Evolutionary conservation across 2,797 vertebrate species (phyloP), one percentile per base, ranked within the genome.

Genomic region (Sebastolobus altivelis): DNA sequence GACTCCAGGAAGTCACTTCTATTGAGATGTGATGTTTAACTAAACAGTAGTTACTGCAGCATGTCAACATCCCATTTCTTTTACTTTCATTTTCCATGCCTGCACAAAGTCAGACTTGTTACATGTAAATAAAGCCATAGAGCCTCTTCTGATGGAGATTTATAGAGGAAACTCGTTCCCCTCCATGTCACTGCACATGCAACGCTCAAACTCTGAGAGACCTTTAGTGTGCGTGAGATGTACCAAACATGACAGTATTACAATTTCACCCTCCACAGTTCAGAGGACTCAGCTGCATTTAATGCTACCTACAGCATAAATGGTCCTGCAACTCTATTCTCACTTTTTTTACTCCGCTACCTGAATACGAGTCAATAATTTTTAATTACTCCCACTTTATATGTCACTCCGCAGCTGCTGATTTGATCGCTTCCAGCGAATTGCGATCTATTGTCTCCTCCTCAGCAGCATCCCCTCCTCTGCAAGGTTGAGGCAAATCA

Each of bases 321-420:
- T 69, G 67, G 18, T 14, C 40, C 13, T 38, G 33, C n/a, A 52
- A 55, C 18, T 29, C 43, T 12, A 37, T 27, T 77, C 58, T 58
- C 63, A 62, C 52, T 55, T 52, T 38, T 38, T 38, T 22, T 46
- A 22, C 49, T 49, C 29, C 55, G 63, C 63, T 74, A 69, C 35
- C 69, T 65, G 58, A 77, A 59, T 65, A n/a, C 43, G 5, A 63
- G 59, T 60, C 54, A 31, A 56, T 61, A 4, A 38, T 40, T 77
- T 77, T 72, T 22, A 31, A 65, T 73, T 37, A 59, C 67, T 61
- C 54, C 40, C 54, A 65, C 52, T 77, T 60, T 40, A 79, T 27
- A 20, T 56, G 49, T 71, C 37, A 12, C 31, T 11, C 8, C 43
- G 33, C 37, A 14, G 73, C 65, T 71, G 55, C 43, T 68, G 77